Conservation (phyloP, 1,140 invertebrate species). For the Tyrophagus putrescentiae region DNA sequence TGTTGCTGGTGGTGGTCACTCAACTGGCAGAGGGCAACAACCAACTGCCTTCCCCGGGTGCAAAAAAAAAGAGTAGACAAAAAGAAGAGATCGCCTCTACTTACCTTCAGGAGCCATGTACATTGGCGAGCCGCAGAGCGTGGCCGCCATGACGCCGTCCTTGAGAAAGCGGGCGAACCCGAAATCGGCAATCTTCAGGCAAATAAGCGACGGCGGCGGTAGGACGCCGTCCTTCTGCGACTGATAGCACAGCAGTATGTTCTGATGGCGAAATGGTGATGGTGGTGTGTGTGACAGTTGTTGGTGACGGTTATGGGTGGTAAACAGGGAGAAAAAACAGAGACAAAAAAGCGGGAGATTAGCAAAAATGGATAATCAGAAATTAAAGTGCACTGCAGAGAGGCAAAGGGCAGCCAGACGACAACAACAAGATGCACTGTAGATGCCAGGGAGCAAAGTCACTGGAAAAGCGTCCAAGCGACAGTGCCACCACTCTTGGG, state of each 20-base stretch:
- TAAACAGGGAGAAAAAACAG: neutral
- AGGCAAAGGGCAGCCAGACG: too few relatives aligned
- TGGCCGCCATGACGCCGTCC: conserved; percentile 98
- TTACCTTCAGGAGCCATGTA: conserved; percentile 57
- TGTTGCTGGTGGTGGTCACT: too few relatives aligned
- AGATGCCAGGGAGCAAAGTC: too few relatives aligned
- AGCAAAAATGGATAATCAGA: too few relatives aligned
- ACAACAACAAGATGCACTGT: too few relatives aligned
- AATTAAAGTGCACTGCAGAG: too few relatives aligned
- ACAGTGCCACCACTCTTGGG: too few relatives aligned
- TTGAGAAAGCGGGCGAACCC: conserved; percentile 95
- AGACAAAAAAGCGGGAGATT: too few relatives aligned
- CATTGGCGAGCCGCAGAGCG: conserved; percentile 97
- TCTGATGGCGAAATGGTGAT: too few relatives aligned
- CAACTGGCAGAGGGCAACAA: too few relatives aligned
- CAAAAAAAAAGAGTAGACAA: neutral
- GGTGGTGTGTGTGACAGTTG: neutral
- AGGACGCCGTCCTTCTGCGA: conserved; percentile 35
- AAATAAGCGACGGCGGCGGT: conserved; percentile 75
- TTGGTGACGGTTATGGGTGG: neutral
- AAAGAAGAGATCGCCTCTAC: too few relatives aligned
- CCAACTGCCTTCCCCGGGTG: neutral
- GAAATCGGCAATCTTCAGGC: conserved; percentile 84
- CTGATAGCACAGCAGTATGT: conserved; percentile 33
- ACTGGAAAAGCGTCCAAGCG: too few relatives aligned